Percentiles rank a stretch among this genome's conserved stretches.
Conservation (phyloP, 2,888 invertebrate species). For the Coremacera marginata region DNA sequence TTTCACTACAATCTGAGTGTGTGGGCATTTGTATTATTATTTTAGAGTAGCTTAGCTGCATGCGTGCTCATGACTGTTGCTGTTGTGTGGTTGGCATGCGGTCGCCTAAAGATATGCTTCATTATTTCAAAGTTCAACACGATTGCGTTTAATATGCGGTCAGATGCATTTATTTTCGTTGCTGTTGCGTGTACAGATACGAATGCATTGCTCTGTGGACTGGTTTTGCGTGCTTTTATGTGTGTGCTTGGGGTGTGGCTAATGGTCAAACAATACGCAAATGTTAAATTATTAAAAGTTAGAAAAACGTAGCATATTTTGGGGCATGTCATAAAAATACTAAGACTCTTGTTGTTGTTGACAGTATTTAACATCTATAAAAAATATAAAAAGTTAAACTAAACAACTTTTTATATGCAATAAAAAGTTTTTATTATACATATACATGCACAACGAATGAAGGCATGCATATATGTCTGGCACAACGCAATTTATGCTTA, state of each 20-base stretch:
- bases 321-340: background rate
- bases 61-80: background rate
- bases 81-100: slow-evolving; percentile 18
- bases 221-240: background rate
- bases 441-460: background rate
- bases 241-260: background rate
- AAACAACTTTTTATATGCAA: background rate
- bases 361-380: background rate
- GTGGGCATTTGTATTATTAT: background rate
- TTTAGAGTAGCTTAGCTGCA: background rate
- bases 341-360: background rate
- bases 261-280: slow-evolving; percentile 8
- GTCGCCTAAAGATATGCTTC: slow-evolving; percentile 57
- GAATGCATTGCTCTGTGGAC: background rate
- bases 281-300: slow-evolving; percentile 13
- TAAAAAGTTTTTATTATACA: background rate
- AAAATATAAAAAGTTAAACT: background rate
- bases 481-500: slow-evolving; percentile 9
- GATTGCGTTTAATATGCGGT: slow-evolving; percentile 20
- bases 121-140: slow-evolving; percentile 48
- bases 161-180: background rate
- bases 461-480: background rate
- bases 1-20: background rate
- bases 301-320: slow-evolving; percentile 1
- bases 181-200: background rate